These are phyloP conservation scores for Tethea ocularis DNA, from an alignment of 2,888 invertebrate genomes.

Conservation along the genomic window DNA sequence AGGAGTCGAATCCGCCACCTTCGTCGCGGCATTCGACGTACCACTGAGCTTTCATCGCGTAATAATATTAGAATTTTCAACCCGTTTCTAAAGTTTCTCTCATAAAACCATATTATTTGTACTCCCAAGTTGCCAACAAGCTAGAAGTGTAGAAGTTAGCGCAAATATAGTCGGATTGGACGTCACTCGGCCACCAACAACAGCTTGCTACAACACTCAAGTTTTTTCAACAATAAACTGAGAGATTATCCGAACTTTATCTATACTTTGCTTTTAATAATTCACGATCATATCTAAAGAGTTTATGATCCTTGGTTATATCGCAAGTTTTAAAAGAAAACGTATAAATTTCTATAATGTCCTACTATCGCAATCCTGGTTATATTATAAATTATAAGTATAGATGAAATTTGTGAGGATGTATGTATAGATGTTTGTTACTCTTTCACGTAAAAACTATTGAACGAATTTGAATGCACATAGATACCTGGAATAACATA, in stretches of 20 bases:
- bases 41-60: too few relatives aligned
- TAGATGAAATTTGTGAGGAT: too few relatives aligned
- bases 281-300: background rate
- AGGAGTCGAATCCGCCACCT: too few relatives aligned
- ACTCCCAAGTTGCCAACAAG: background rate
- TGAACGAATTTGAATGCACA: too few relatives aligned
- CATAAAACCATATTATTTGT: background rate
- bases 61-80: background rate
- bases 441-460: too few relatives aligned
- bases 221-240: constrained; percentile 2
- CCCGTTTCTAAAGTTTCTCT: background rate
- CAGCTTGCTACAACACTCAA: background rate
- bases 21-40: too few relatives aligned
- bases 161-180: background rate
- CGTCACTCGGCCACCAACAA: background rate
- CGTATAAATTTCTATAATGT: too few relatives aligned
- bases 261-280: background rate
- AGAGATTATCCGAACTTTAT: background rate
- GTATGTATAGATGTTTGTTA: too few relatives aligned
- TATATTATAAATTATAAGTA: too few relatives aligned
- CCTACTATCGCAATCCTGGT: too few relatives aligned
- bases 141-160: background rate
- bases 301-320: background rate
- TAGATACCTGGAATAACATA: too few relatives aligned
- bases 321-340: too few relatives aligned